phyloP scores from a whole-genome alignment of 2,888 invertebrate genomes.

The Baccha elongata region DNA sequence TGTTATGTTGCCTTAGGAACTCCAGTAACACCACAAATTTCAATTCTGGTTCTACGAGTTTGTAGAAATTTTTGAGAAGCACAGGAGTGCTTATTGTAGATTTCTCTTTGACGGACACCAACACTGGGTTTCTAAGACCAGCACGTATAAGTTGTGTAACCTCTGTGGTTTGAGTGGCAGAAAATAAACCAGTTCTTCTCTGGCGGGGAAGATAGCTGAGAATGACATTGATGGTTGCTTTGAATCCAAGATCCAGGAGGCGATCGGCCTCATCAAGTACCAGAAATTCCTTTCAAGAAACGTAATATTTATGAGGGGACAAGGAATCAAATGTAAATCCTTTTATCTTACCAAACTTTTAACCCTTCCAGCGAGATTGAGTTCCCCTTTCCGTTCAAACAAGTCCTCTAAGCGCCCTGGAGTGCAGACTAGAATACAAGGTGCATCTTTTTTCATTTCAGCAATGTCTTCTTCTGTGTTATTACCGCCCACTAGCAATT shows the following conservation, averaged over 20 bases:
- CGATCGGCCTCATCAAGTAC: conserved; percentile 98
- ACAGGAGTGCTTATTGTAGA: conserved; percentile 88
- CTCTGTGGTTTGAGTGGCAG: conserved; percentile 98
- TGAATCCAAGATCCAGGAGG: conserved; percentile 96
- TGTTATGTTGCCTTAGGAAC: conserved; percentile 86
- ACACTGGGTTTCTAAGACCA: conserved; percentile 95
- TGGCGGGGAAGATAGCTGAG: conserved; percentile 95
- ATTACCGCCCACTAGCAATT: conserved; percentile 92
- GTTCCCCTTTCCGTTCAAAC: conserved; percentile 87
- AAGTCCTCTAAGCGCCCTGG: conserved; percentile 97
- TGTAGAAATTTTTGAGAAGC: conserved; percentile 90
- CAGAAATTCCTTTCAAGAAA: conserved; percentile 89
- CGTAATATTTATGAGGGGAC: background rate
- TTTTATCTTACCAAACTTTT: conserved; percentile 88
- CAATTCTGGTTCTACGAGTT: conserved; percentile 89
- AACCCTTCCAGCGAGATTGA: conserved; percentile 88
- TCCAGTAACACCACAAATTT: conserved; percentile 91
- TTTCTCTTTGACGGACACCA: conserved; percentile 95
- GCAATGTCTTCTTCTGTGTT: conserved; percentile 90
- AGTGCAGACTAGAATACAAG: conserved; percentile 95
- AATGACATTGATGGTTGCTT: conserved; percentile 92
- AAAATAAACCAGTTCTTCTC: conserved; percentile 98
- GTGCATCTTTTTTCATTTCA: conserved; percentile 86
- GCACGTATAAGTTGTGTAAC: conserved; percentile 95
- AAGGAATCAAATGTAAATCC: conserved; percentile 4